A percentile compares a stretch with the other conserved stretches of the same genome.
phyloP scores from a whole-genome alignment of 2,113 vertebrate species.

The Noturus placidus region DNA sequence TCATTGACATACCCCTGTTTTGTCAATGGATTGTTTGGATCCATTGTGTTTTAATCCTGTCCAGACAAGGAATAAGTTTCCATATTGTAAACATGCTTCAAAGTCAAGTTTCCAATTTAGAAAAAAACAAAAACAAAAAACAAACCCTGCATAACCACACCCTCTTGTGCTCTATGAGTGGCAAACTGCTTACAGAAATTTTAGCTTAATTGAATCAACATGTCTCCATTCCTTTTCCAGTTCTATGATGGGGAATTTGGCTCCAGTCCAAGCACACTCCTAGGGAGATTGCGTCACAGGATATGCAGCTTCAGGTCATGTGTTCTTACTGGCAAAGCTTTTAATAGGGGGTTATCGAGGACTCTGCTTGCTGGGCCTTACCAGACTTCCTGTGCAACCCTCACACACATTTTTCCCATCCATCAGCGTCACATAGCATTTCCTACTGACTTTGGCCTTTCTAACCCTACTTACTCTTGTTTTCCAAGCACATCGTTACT shows the following conservation, averaged over 20 bases:
- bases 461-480: conserved; percentile 52
- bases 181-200: not conserved
- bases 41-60: conserved; percentile 46
- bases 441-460: conserved; percentile 63
- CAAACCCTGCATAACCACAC: conserved; percentile 41
- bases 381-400: conserved; percentile 53
- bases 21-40: conserved; percentile 37
- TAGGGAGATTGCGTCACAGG: conserved; percentile 39
- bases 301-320: conserved; percentile 42
- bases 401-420: conserved; percentile 13
- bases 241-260: conserved; percentile 46
- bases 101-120: conserved; percentile 42
- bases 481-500: conserved; percentile 44
- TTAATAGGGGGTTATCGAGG: conserved; percentile 28
- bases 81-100: conserved; percentile 21
- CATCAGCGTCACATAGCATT: conserved; percentile 38
- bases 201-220: conserved; percentile 33
- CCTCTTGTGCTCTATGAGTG: conserved; percentile 7
- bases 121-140: conserved; percentile 47
- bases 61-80: conserved; percentile 29
- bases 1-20: conserved; percentile 27
- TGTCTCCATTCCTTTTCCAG: conserved; percentile 26
- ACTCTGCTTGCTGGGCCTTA: conserved; percentile 45
- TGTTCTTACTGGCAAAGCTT: conserved; percentile 36
- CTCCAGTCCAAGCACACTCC: conserved; percentile 44